Evolutionary conservation across 2,113 vertebrate genomes (phyloP).

Genomic region (Saccopteryx bilineata): DNA sequence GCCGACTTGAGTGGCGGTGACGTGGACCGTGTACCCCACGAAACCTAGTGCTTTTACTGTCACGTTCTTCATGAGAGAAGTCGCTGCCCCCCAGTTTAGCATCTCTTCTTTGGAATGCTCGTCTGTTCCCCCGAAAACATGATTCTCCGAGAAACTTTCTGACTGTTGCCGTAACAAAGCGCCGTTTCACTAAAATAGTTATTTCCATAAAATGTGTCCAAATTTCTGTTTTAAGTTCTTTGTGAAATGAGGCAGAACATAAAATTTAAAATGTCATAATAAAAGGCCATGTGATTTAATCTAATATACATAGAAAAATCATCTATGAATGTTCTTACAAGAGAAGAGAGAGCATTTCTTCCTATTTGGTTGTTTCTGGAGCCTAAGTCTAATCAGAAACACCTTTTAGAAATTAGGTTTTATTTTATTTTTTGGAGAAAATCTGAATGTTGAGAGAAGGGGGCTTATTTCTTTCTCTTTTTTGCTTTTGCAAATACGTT

Average conservation of each 20-base stretch:
- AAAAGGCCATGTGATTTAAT: slow-evolving; percentile 37
- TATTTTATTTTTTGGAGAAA: background rate
- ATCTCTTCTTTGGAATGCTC: background rate
- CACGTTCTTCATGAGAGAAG: too few species aligned
- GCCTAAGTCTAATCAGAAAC: background rate
- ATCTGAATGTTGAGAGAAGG: background rate
- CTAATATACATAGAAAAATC: background rate
- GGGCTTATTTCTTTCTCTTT: background rate
- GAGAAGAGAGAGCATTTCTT: background rate
- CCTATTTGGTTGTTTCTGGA: background rate
- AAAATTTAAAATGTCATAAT: slow-evolving; percentile 42
- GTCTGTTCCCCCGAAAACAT: background rate
- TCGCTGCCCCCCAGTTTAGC: background rate
- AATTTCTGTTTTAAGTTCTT: slow-evolving; percentile 48
- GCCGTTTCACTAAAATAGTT: background rate
- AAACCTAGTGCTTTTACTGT: too few species aligned
- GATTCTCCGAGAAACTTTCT: background rate
- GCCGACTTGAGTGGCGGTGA: accelerated
- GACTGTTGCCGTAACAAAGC: background rate
- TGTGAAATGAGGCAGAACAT: slow-evolving; percentile 55
- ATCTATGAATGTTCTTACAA: background rate
- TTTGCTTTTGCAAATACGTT: too few species aligned
- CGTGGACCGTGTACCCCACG: accelerated
- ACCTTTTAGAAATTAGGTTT: background rate
- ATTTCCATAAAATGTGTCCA: slow-evolving; percentile 31